phyloP scores from a whole-genome alignment of 2,888 invertebrate species.

The Euphydryas editha region DNA sequence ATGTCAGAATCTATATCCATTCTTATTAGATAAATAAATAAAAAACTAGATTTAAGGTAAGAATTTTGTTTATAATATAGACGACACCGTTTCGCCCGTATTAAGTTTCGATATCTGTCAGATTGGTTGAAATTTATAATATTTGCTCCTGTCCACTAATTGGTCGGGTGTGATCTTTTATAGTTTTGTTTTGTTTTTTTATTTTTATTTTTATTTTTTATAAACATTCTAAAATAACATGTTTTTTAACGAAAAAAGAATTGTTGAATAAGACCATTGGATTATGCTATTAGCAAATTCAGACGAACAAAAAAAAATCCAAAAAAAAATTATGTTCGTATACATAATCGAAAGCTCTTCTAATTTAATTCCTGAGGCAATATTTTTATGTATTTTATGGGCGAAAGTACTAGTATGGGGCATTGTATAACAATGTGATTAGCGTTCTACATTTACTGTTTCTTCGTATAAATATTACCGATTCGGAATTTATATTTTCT shows the following conservation, averaged over 20 bases:
- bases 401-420: conserved; percentile 49
- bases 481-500: conserved; percentile 11
- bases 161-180: neutral
- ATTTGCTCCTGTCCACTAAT: neutral
- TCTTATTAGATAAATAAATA: neutral
- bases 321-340: neutral
- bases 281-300: no score
- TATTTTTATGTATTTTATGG: conserved; percentile 35
- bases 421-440: conserved; percentile 56
- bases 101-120: no score
- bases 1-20: neutral
- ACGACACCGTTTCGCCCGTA: no score
- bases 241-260: no score
- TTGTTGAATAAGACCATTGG: no score
- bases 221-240: no score
- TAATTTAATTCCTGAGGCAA: conserved; percentile 2
- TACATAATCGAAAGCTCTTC: conserved; percentile 16
- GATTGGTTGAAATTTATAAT: no score
- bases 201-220: no score
- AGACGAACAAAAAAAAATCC: neutral
- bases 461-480: conserved; percentile 21
- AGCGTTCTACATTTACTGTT: conserved; percentile 50
- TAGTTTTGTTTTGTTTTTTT: no score
- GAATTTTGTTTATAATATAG: neutral
- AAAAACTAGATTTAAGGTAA: conserved; percentile 1